Base-by-base conservation (phyloP, 2,113 vertebrate species). In the Ibidorhyncha struthersii region DNA sequence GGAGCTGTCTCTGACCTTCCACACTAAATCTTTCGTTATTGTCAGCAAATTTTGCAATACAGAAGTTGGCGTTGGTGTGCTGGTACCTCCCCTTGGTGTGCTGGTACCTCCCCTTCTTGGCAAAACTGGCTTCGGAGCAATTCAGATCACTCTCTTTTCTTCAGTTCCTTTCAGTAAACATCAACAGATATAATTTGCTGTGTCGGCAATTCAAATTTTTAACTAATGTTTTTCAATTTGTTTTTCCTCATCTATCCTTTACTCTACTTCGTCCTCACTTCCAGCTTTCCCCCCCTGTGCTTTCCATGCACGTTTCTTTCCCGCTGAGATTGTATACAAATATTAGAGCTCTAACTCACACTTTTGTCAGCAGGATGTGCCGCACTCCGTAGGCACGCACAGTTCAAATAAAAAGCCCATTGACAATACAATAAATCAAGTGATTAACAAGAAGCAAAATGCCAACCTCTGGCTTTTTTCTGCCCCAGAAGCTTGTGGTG, bases 261-360 rank as follows among this genome's bases (percentile, higher is more conserved):
- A 80, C 61, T 94, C 92, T 90, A 65, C 69, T 94, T 95, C 82
- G 70, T 95, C 77, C 66, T 95, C 52, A 38, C 78, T 96, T 96
- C 80, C 72, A 80, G 15, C 50, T 82, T 95, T 41, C 49, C 40
- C 38, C 63, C 55, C 50, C 71, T 90, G 80, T 71, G 90, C 86
- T 93, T 95, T 56, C 87, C 30, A 78, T 95, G 78, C 83, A 91
- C 66, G 91, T 96, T 91, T 95, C 82, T 92, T 90, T 93, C 91
- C 95, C 81, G 70, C 95, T 94, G 96, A 93, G 95, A 86, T 40
- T 94, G 86, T 97, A 88, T 65, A 95, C 87, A 95, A 96, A 96
- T 97, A 96, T 96, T 98, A 93, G 91, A 90, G 45, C 85, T 95
- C 93, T 97, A 97, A 91, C 92, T 96, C 88, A 88, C 93, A 87